Conservation (phyloP, 2,113 vertebrate species). For the Colinus virginianus region DNA sequence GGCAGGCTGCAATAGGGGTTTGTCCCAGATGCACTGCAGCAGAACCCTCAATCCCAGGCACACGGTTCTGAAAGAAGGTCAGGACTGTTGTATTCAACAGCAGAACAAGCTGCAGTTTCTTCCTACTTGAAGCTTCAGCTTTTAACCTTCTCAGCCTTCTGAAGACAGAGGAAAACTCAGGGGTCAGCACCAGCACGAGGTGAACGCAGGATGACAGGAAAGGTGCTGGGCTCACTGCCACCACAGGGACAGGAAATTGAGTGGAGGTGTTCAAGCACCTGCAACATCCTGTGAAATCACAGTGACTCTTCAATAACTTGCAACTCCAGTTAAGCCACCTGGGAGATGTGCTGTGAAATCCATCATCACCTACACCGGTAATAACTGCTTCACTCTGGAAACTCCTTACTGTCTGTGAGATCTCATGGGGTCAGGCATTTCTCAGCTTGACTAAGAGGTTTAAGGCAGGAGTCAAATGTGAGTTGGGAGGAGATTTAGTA, state of each 20-base stretch:
- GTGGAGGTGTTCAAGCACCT: not conserved
- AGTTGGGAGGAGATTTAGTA: not conserved
- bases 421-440: not conserved
- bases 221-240: not conserved
- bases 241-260: not conserved
- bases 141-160: not conserved
- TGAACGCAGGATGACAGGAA: not conserved
- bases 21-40: not conserved
- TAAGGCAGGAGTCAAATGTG: not conserved
- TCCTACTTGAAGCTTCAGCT: not conserved
- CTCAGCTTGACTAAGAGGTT: constrained; percentile 6
- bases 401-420: constrained; percentile 28
- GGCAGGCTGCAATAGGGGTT: not conserved
- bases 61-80: not conserved
- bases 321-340: constrained; percentile 37
- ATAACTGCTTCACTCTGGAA: constrained; percentile 34
- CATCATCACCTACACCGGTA: constrained; percentile 11
- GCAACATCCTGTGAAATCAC: constrained; percentile 10
- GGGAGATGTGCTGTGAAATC: constrained; percentile 12
- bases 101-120: not conserved
- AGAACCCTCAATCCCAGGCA: not conserved
- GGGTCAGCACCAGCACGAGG: fast-evolving
- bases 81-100: not conserved
- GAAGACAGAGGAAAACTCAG: not conserved
- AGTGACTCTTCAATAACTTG: constrained; percentile 11